Percentiles rank a stretch among this genome's conserved stretches.
Evolutionary conservation across 2,888 invertebrate species (phyloP).

Genomic region (Stenoptilia bipunctidactyla): DNA sequence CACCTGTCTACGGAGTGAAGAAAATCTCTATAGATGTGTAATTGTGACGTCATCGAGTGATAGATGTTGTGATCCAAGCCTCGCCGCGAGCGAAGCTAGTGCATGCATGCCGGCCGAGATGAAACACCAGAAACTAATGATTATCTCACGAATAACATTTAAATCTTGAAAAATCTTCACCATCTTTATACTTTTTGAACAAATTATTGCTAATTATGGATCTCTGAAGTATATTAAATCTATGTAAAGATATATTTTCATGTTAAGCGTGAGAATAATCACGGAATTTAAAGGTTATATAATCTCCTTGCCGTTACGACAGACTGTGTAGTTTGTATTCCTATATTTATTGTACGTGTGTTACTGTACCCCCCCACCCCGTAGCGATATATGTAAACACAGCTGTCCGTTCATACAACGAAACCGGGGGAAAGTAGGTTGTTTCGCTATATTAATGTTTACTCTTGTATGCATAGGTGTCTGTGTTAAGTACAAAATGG

Average conservation of each 20-base stretch:
- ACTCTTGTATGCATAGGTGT: conserved; percentile 43
- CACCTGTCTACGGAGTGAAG: too few relatives aligned
- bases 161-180: too few relatives aligned
- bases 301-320: conserved; percentile 36
- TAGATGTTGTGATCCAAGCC: conserved; percentile 22
- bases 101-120: not conserved
- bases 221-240: too few relatives aligned
- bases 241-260: too few relatives aligned
- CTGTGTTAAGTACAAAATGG: conserved; percentile 59
- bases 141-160: too few relatives aligned
- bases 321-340: conserved; percentile 55
- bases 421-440: conserved; percentile 61
- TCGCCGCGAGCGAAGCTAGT: not conserved
- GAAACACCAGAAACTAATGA: not conserved
- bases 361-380: conserved; percentile 40
- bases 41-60: conserved; percentile 24
- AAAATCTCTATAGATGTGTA: conserved; percentile 16
- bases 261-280: too few relatives aligned
- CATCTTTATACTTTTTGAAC: too few relatives aligned
- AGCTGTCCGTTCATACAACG: conserved; percentile 64
- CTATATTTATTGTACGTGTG: conserved; percentile 42
- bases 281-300: not conserved
- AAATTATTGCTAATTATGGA: too few relatives aligned
- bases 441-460: conserved; percentile 40
- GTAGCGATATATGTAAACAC: conserved; percentile 35